Base-by-base conservation (phyloP, 2,113 vertebrate species). In the Setophaga coronata region DNA sequence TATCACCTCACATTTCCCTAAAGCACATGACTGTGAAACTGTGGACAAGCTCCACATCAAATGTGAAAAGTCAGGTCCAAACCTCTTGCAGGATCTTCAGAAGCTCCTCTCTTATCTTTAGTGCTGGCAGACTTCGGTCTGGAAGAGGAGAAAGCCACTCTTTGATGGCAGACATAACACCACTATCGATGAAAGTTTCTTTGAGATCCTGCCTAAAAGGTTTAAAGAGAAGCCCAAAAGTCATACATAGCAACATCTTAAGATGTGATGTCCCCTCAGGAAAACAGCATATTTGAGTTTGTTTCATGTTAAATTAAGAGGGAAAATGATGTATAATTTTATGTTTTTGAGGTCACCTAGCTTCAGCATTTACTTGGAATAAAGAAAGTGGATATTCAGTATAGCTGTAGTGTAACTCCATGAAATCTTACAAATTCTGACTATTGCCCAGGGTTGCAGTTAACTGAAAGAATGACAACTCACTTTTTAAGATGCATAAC, bases 401-500 rank as follows among this genome's bases (percentile, higher is more conserved):
- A 51, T 8, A 56, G 47, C 14, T 25, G 19, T 16, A 66, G 29
- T 2, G 28, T 43, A 67, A 83, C 13, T 31, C 24, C 20, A 21
- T 4, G 10, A 61, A 82, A 43, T 36, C 60, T 51, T 43, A 67
- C 13, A 10, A 45, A 73, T 29, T 57, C 67, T 57, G 53, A 87
- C 8, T n/a, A 81, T 1, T 81, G 12, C 14, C 31, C 26, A 56
- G 50, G 58, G 19, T 25, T 19, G 31, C 14, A 90, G 36, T 78
- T 40, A 80, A 64, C 21, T 26, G 7, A 18, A 56, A 79, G 66
- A 89, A 78, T 6, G 67, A 92, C 80, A 79, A 97, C 98, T 98
- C 98, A 99, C 99, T 99, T 99, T 97, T 99, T 99, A 81, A 99
- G 98, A 96, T 99, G 99, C 99, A 99, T 99, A 84, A 99, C 99